Evolutionary conservation across 2,113 vertebrate species (phyloP), one percentile per base, ranked within the genome.

Genomic region (Sturnus vulgaris): DNA sequence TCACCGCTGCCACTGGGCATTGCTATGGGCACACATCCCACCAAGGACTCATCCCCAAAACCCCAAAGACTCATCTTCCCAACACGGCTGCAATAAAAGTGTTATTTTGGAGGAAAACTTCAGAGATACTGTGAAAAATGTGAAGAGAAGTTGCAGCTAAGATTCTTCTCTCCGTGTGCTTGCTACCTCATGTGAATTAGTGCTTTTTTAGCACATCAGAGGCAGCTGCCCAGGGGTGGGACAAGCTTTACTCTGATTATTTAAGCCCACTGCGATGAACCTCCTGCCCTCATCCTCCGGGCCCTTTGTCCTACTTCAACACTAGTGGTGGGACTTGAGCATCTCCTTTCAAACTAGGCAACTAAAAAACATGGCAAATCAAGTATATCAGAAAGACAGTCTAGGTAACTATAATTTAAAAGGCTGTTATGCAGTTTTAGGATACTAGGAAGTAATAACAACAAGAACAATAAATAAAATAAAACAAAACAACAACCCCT

Each of bases 11-110:
- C 82, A 49, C 68, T 27, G 86, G 18, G 22, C 33, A 82, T 72
- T 95, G 80, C 95, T 88, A 57, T 7, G 65, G 88, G 81, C 89
- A 96, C 63, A 76, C 77, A 93, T 56, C 86, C 73, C 75, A 71
- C 50, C 23, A 15, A 94, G 69, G n/a, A 44, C 80, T 24, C 80
- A 33, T 23, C 64, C 69, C 11, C 64, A 10, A 44, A 46, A 63
- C 76, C 46, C 70, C 12, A 19, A 3, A 59, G 56, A 49, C 25
- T 70, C 50, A 7, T 85, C 31, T 56, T 59, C 40, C 49, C 70
- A 87, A 25, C 61, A 30, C 0, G 0, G 52, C 44, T 68, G n/a
- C 40, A 60, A 49, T 22, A n/a, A 7, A 52, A 82, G 15, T 6
- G 11, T 7, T 57, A 42, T 44, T 63, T 46, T 46, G 40, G 16